These are phyloP conservation scores for Drosophila varians DNA, from an alignment of 1,140 invertebrate genomes.

Conservation along the genomic window DNA sequence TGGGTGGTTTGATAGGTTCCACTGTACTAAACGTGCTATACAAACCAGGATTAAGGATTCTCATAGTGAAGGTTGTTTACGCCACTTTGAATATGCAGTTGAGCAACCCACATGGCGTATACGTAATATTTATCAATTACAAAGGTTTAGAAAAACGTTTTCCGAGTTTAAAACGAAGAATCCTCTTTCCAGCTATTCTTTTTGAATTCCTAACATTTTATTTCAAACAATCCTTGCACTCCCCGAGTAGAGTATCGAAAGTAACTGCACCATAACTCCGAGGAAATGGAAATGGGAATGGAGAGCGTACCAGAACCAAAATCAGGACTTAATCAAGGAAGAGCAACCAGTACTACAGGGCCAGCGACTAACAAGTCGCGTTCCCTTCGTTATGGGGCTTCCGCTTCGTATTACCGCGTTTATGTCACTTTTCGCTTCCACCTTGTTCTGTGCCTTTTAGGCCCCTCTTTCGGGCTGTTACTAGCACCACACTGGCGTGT, in stretches of 20 bases:
- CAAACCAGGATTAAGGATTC: background rate
- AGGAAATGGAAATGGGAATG: background rate
- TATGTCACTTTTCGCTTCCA: slow-evolving; percentile 56
- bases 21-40: background rate
- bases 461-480: slow-evolving; percentile 10
- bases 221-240: background rate
- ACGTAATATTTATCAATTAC: no score
- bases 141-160: no score
- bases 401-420: slow-evolving; percentile 53
- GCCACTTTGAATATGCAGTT: no score
- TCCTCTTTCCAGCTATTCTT: no score
- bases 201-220: background rate
- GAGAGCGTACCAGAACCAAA: background rate
- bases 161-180: no score
- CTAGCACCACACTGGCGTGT: slow-evolving; percentile 44
- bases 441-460: slow-evolving; percentile 2
- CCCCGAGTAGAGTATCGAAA: slow-evolving; percentile 6
- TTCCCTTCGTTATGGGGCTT: slow-evolving; percentile 60
- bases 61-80: background rate
- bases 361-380: slow-evolving; percentile 22
- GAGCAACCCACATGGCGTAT: no score
- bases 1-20: slow-evolving; percentile 31
- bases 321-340: background rate
- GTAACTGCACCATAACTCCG: background rate
- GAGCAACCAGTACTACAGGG: background rate